Evolutionary conservation across 2,113 vertebrate species (phyloP), one percentile per base, ranked within the genome.

Genomic region (Syrmaticus mikado): DNA sequence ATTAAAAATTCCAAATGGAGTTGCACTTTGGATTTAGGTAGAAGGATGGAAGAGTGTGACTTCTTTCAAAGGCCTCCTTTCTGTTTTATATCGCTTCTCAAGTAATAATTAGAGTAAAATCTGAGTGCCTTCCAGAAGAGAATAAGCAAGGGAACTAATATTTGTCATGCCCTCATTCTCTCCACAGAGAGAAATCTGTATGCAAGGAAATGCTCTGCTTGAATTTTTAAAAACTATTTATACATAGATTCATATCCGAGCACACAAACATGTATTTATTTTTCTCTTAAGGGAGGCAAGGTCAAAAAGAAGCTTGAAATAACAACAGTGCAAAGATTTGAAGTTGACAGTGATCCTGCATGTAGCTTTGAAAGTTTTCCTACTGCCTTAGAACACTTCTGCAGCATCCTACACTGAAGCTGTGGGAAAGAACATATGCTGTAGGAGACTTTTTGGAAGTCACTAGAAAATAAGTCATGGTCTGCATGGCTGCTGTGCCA

Each of bases 121-220:
- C 85, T 94, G 92, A 11, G 75, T 85, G 45, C 45, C 46, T 91
- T 95, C 93, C 90, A 95, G 85, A 80, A 76, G 2, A 82, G 50
- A 94, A 87, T 85, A 93, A 90, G 55, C 27, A 83, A 77, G 0
- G 0, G 50, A 94, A 89, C 48, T 50, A 34, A 22, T 73, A 77
- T 91, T 95, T 95, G 65, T 90, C 76, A 77, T 77, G 32, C 82
- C 83, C 65, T 93, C 34, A 43, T 71, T 40, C 32, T 93, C 61
- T 93, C 77, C 46, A 61, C 2, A 0, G 38, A 43, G 76, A 94
- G 28, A 94, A 88, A 93, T 93, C 68, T 78, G 4, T 34, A 20
- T 67, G 28, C 1, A 3, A 86, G 64, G 41, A 68, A 82, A 92
- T 43, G 19, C 43, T 58, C 46, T 75, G 8, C 43, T 75, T 92